phyloP scores from a whole-genome alignment of 2,113 vertebrate species.

The Ellobius talpinus region DNA sequence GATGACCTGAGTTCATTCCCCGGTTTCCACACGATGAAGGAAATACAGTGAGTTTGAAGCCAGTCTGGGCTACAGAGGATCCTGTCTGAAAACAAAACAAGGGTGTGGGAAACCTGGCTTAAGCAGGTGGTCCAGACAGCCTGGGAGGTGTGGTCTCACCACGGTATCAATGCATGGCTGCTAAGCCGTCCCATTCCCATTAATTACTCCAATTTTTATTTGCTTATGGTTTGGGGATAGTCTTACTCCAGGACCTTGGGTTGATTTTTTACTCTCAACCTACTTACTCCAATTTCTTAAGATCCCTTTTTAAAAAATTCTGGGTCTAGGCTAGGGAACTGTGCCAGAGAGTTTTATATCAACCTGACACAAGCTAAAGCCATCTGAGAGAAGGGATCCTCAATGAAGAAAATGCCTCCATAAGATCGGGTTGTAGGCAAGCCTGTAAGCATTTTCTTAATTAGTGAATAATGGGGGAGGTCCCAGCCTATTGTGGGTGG shows the following conservation, averaged over 20 bases:
- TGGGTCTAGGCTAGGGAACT: background rate
- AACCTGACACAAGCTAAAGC: background rate
- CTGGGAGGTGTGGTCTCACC: background rate
- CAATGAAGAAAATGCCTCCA: background rate
- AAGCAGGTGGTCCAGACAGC: conserved; percentile 20
- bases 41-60: background rate
- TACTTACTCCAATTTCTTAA: background rate
- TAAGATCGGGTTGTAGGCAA: background rate
- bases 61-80: background rate
- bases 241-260: background rate
- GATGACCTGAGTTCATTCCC: background rate
- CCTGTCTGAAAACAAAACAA: background rate
- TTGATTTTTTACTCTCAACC: background rate
- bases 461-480: background rate
- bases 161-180: background rate
- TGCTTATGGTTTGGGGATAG: too few species aligned
- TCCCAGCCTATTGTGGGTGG: background rate
- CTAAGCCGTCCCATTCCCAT: background rate
- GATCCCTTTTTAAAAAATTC: background rate
- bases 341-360: background rate
- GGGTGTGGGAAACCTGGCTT: conserved; percentile 60
- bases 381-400: background rate
- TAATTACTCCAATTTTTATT: background rate
- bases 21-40: background rate
- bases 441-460: background rate